phyloP scores from a whole-genome alignment of 2,113 vertebrate genomes.

The Falco punctatus region DNA sequence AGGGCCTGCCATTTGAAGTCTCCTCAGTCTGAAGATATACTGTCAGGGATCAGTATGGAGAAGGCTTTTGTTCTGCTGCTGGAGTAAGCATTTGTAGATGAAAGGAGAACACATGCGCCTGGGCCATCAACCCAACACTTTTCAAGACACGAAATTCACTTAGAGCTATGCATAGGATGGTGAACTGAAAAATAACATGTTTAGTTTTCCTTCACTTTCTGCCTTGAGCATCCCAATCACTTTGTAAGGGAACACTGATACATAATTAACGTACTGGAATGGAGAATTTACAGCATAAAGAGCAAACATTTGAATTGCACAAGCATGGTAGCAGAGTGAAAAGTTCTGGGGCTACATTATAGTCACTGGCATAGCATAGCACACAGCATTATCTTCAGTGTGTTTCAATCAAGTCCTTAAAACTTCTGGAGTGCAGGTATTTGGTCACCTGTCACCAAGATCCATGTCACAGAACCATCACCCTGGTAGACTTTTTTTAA shows the following conservation, averaged over 20 bases:
- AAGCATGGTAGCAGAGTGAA: neutral
- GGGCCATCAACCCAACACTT: slow-evolving; percentile 30
- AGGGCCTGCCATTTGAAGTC: slow-evolving; percentile 35
- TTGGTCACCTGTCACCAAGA: neutral
- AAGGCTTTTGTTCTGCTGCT: slow-evolving; percentile 47
- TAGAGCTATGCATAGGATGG: neutral
- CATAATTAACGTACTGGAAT: neutral
- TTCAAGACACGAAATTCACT: neutral
- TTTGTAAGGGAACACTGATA: neutral
- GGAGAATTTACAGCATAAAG: neutral
- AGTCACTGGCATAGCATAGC: neutral
- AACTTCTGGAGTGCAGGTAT: neutral
- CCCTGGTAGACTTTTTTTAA: neutral
- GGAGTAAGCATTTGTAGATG: slow-evolving; percentile 34
- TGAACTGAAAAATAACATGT: neutral
- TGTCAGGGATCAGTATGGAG: slow-evolving; percentile 2
- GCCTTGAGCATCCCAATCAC: neutral
- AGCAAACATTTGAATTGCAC: neutral
- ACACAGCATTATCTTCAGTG: neutral
- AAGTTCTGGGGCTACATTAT: neutral
- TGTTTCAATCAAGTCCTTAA: neutral
- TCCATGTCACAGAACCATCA: neutral
- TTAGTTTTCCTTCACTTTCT: neutral
- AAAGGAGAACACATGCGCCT: neutral
- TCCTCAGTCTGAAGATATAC: slow-evolving; percentile 5